phyloP scores from a whole-genome alignment of 2,113 vertebrate species.

The Alces alces region DNA sequence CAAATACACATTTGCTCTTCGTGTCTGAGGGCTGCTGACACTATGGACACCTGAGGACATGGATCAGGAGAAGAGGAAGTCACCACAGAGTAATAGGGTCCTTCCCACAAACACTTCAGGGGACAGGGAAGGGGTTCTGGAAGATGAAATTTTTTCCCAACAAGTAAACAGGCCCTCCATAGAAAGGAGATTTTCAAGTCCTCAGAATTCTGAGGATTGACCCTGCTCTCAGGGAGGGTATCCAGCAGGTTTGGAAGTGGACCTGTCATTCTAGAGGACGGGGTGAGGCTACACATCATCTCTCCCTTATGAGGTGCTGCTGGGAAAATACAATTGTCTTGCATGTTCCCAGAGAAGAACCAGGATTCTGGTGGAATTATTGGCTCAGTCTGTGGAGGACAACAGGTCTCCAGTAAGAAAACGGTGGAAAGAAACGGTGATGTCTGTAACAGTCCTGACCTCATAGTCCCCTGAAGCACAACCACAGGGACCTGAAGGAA shows the following conservation, averaged over 20 bases:
- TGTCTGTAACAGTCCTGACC: background rate
- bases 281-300: too few species aligned
- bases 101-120: background rate
- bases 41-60: too few species aligned
- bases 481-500: background rate
- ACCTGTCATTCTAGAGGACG: background rate
- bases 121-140: fast-evolving
- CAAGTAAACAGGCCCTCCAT: background rate
- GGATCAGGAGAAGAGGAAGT: background rate
- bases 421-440: background rate
- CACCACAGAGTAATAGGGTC: background rate
- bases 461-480: background rate
- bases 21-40: background rate
- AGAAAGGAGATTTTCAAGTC: too few species aligned
- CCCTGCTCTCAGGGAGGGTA: background rate
- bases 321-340: background rate
- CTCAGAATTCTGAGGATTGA: background rate
- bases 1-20: background rate
- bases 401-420: background rate
- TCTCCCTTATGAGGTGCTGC: background rate
- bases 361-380: background rate
- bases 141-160: background rate
- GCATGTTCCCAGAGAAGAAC: background rate
- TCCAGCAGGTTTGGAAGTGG: too few species aligned
- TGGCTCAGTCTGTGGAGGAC: background rate